Percentiles rank a stretch among this genome's conserved stretches.
These are phyloP conservation scores for Leptura quadrifasciata DNA, from an alignment of 2,888 invertebrate species.

Conservation along the genomic window DNA sequence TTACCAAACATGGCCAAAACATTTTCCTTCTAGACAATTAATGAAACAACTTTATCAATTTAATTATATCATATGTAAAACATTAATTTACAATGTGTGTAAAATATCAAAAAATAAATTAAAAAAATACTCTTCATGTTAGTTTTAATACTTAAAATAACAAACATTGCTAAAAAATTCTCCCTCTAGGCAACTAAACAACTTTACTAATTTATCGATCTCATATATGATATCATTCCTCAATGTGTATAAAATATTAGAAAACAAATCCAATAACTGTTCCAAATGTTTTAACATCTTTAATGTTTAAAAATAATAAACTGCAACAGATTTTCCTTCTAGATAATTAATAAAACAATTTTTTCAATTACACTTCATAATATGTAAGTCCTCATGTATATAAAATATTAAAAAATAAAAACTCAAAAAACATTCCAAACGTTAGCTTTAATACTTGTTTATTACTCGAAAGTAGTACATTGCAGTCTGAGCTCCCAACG, in stretches of 20 bases:
- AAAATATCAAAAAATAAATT: slow-evolving; percentile 16
- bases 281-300: no score
- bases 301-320: no score
- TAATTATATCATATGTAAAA: slow-evolving; percentile 4
- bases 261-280: no score
- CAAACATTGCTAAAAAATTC: no score
- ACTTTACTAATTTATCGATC: no score
- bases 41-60: slow-evolving; percentile 20
- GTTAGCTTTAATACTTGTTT: slow-evolving; percentile 5
- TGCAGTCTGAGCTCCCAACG: no score
- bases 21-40: slow-evolving; percentile 4
- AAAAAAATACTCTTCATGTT: not conserved
- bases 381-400: slow-evolving; percentile 1
- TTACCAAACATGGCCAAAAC: not conserved
- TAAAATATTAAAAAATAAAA: slow-evolving; percentile 11
- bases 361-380: not conserved
- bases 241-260: no score
- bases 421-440: not conserved
- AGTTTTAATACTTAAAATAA: slow-evolving; percentile 14
- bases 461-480: no score
- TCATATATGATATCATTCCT: no score
- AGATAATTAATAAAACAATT: slow-evolving; percentile 18
- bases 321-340: not conserved
- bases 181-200: no score
- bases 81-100: slow-evolving; percentile 8